Conservation (phyloP, 2,113 vertebrate genomes). For the Crotophaga sulcirostris region DNA sequence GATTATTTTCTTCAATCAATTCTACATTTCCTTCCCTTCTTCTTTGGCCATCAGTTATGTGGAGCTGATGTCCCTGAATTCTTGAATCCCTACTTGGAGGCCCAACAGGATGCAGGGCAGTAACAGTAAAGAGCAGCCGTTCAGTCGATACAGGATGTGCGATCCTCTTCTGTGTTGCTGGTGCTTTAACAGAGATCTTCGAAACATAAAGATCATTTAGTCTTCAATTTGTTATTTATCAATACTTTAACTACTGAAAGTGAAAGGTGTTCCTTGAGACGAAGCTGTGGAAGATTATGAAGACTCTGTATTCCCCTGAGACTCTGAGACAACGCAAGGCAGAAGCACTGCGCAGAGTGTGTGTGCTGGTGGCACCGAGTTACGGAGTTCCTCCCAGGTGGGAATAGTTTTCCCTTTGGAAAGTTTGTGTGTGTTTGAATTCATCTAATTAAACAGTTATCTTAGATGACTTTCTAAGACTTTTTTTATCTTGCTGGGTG, state of each 20-base stretch:
- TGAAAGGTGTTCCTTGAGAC: background rate
- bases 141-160: accelerated
- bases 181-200: background rate
- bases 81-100: background rate
- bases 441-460: background rate
- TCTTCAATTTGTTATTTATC: background rate
- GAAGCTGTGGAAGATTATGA: background rate
- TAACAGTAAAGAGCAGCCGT: background rate
- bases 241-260: background rate
- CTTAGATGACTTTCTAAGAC: background rate
- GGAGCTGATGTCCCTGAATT: background rate
- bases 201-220: background rate
- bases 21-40: background rate
- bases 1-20: accelerated
- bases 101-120: too few relatives aligned
- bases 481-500: background rate
- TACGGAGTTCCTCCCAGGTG: background rate
- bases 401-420: background rate
- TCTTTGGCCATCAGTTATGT: background rate
- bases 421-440: background rate
- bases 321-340: background rate
- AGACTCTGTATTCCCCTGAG: background rate
- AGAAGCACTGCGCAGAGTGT: background rate
- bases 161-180: background rate
- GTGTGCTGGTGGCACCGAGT: background rate